Percentiles rank a stretch among this genome's conserved stretches.
Conservation (phyloP, 2,113 vertebrate genomes). For the Leptodactylus fuscus region DNA sequence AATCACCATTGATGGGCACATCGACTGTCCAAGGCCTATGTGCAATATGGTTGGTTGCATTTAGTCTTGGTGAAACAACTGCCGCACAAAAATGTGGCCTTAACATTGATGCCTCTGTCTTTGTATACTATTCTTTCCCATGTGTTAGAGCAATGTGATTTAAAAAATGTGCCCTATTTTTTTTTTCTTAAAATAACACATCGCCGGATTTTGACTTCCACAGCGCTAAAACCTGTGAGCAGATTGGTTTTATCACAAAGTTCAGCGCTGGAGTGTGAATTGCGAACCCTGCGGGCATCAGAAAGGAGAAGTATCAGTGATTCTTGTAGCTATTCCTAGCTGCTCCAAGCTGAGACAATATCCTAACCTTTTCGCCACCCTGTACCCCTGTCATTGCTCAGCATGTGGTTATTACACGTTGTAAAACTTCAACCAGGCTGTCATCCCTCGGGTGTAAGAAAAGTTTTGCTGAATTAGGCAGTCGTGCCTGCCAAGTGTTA, state of each 20-base stretch:
- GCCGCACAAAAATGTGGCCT: background rate
- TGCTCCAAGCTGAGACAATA: conserved; percentile 1
- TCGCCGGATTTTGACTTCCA: background rate
- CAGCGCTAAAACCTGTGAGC: background rate
- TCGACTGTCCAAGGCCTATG: no score
- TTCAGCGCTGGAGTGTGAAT: conserved; percentile 2
- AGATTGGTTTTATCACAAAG: conserved; percentile 15
- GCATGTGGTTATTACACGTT: conserved; percentile 20
- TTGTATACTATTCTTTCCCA: background rate
- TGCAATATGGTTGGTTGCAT: no score
- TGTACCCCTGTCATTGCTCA: background rate
- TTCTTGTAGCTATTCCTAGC: background rate
- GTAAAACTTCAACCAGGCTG: conserved; percentile 30
- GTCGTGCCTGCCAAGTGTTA: background rate
- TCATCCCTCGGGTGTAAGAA: conserved; percentile 27
- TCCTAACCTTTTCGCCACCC: conserved; percentile 44
- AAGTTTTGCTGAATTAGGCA: conserved; percentile 10
- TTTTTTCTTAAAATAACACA: background rate
- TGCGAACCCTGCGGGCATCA: background rate
- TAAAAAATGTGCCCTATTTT: no score
- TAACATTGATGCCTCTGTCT: no score
- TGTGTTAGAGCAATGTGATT: background rate
- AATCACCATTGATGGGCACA: no score
- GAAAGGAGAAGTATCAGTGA: background rate
- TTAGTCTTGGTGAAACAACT: no score